Base-by-base conservation (phyloP, 2,797 vertebrate species). In the Phrynocephalus forsythii region DNA sequence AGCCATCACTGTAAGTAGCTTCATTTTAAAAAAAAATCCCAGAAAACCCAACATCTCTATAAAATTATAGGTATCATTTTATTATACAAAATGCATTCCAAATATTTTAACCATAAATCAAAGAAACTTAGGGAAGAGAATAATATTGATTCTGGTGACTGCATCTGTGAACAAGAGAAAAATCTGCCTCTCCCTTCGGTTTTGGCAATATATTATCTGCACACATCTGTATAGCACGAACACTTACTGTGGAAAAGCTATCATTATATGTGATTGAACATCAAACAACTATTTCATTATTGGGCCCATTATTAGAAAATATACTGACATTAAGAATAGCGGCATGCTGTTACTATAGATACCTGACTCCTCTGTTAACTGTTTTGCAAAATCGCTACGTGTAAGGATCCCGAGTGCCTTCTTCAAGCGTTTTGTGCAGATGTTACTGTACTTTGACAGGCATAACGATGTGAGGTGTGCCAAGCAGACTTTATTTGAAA, bases 211-310 rank as follows among this genome's bases (percentile, higher is more conserved):
- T 87, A 13, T 79, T 56, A 0, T 78, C 68, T 84, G 87, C 86
- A 79, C 68, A 38, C 10, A 69, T 83, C 56, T 22, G 78, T 84
- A 24, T 38, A 69, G 30, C 72, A 33, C 87, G 87, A 81, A 86
- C 88, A 85, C 77, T 87, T 92, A 91, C 3, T 10, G 83, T 90
- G 90, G 90, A 91, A 92, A 91, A 95, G 94, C 85, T 91, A 30
- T 93, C 92, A 92, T 94, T 94, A 94, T 77, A 83, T 84, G 90
- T 33, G 52, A 91, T 86, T 91, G 94, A 94, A 92, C 94, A 95
- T 95, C 95, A 95, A 95, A 92, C 94, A 89, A 94, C 93, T 91
- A 48, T 94, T 95, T 95, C 92, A 92, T 92, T 95, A 95, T 93
- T 94, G 93, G 92, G 13, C 84, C 91, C 84, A 83, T 93, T 96